Base-by-base conservation (phyloP, 2,888 invertebrate genomes). In the Tinea trinotella region DNA sequence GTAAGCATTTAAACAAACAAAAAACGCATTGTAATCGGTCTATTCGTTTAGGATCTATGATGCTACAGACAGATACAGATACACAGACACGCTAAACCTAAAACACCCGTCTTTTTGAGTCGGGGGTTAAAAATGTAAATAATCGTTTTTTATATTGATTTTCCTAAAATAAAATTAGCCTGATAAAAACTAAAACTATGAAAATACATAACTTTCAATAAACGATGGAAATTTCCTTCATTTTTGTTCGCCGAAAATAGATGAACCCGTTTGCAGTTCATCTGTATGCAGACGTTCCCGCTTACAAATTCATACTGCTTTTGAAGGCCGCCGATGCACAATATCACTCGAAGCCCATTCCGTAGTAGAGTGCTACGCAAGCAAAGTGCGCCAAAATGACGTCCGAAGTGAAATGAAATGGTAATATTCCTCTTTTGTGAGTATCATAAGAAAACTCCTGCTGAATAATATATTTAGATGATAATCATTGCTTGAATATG, bases 241-340 rank as follows among this genome's bases (percentile, higher is more conserved):
- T 50, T 50, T 50, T 50, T 24, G 50, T 22, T 24, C 24, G 10
- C 50, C 24, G 22, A 6, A 50, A 50, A 50, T 50, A 24, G 24
- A 50, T 50, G 18, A 49, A 49, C 50, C 24, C 50, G 50, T 50
- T 50, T 13, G 24, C 22, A 50, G 50, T 64, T 64, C 64, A 69
- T 71, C 62, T 64, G 62, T 64, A 71, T 70, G 67, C 68, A 66
- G 63, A 62, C 62, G 60, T 62, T 64, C 18, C 12, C 24, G 24
- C 24, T 70, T 69, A 65, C n/a, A 70, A 68, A 71, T 71, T 68
- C 71, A 70, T 66, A 67, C 62, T 59, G 66, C 64, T 64, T 65
- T 62, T 62, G 57, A 63, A 59, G 61, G 57, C 58, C 57, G 58
- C 59, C 62, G 60, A 57, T 62, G 60, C 59, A 61, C 60, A 60